Percentiles rank a stretch among this genome's conserved stretches.
Conservation (phyloP, 2,113 vertebrate species). For the Psammodynastes pulverulentus region DNA sequence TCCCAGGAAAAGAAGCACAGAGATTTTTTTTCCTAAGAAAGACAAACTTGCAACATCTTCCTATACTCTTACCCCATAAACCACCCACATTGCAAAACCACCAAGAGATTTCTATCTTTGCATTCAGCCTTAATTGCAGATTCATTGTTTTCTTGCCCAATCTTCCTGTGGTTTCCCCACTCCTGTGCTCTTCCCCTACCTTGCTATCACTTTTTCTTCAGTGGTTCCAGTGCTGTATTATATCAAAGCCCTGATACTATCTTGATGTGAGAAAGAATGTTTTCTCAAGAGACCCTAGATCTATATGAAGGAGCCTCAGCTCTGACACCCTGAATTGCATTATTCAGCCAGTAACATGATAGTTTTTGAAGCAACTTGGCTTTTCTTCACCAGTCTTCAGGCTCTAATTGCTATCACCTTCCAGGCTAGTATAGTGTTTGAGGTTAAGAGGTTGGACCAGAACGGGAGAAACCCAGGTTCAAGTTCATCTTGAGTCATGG, state of each 20-base stretch:
- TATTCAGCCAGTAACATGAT: background rate
- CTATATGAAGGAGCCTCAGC: background rate
- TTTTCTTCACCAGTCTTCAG: background rate
- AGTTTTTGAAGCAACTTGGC: background rate
- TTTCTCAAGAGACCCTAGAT: background rate
- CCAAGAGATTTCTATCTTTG: constrained; percentile 60
- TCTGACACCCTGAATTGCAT: background rate
- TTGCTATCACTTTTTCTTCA: background rate
- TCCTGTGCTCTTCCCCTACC: background rate
- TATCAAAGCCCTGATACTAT: constrained; percentile 48
- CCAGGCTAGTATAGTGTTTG: background rate
- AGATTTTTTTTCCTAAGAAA: constrained; percentile 49
- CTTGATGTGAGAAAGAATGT: constrained; percentile 9
- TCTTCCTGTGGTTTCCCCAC: constrained; percentile 10
- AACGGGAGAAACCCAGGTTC: background rate
- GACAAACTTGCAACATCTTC: constrained; percentile 57
- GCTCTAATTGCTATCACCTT: background rate
- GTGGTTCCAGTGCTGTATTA: constrained; percentile 20
- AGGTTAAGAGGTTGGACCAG: background rate
- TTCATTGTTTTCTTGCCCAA: constrained; percentile 65
- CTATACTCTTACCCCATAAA: constrained; percentile 62
- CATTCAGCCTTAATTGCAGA: constrained; percentile 62
- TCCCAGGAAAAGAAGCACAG: constrained; percentile 59
- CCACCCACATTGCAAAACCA: constrained; percentile 68
- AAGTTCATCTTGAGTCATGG: background rate